Evolutionary conservation across 2,797 vertebrate genomes (phyloP).

Genomic region (Choloepus didactylus): DNA sequence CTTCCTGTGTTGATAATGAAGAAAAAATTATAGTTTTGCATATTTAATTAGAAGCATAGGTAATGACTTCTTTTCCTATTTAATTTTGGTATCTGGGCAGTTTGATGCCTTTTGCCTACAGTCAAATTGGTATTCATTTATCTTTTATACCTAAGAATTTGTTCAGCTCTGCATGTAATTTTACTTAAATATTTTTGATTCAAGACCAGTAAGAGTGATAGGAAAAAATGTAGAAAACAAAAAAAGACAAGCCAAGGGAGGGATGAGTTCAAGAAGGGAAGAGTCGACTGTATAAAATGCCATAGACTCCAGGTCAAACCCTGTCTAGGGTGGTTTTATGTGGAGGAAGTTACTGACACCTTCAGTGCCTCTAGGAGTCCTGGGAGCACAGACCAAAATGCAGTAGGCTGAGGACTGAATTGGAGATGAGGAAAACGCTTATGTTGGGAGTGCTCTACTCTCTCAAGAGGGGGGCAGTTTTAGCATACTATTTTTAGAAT

Average conservation of each 20-base stretch:
- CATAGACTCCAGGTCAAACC: not conserved
- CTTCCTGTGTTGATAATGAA: slow-evolving; percentile 8
- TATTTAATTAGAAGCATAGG: slow-evolving; percentile 65
- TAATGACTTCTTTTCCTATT: slow-evolving; percentile 50
- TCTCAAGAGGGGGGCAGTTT: not conserved
- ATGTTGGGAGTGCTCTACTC: not conserved
- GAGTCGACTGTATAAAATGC: not conserved
- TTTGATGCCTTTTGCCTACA: slow-evolving; percentile 15
- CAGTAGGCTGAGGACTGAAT: not conserved
- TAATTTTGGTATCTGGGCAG: slow-evolving; percentile 42
- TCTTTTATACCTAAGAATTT: slow-evolving; percentile 29
- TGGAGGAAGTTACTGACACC: not conserved
- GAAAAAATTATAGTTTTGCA: slow-evolving; percentile 56
- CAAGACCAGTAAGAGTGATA: not conserved
- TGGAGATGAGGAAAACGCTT: not conserved
- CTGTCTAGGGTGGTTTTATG: not conserved
- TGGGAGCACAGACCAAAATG: not conserved
- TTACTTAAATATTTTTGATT: slow-evolving; percentile 46
- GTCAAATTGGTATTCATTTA: slow-evolving; percentile 45
- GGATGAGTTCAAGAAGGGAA: not conserved
- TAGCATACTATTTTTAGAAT: not conserved
- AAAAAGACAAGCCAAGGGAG: not conserved
- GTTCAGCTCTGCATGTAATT: not conserved
- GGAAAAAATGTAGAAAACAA: not conserved
- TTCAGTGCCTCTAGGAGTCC: not conserved